Evolutionary conservation across 2,888 invertebrate species (phyloP).

Genomic region (Apamea epomidion): DNA sequence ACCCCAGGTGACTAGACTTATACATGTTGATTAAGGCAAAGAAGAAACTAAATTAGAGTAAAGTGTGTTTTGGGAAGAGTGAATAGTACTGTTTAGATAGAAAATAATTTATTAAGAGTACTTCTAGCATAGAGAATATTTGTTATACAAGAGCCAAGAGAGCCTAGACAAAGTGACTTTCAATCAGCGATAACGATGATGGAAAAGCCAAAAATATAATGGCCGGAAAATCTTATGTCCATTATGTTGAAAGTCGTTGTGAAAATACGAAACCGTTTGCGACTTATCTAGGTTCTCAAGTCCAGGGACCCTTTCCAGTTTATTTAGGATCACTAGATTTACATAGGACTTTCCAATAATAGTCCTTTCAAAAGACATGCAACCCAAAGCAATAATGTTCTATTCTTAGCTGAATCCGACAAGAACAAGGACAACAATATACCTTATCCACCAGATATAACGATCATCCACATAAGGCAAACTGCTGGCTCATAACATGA

Average conservation of each 20-base stretch:
- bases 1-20: background rate
- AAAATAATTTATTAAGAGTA: background rate
- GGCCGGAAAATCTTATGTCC: background rate
- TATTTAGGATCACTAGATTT: constrained; percentile 14
- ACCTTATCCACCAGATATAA: constrained; percentile 51
- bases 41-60: background rate
- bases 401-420: constrained; percentile 19
- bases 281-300: background rate
- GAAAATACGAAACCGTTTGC: background rate
- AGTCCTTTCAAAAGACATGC: constrained; percentile 12
- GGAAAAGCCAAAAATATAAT: too few relatives aligned
- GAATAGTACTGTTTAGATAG: background rate
- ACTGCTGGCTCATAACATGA: constrained; percentile 73
- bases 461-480: constrained; percentile 55
- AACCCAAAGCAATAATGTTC: constrained; percentile 25
- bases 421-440: constrained; percentile 28
- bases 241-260: background rate
- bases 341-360: constrained; percentile 4
- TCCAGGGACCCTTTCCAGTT: background rate
- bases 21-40: background rate
- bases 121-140: background rate
- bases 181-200: background rate
- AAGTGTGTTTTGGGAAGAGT: background rate
- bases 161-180: background rate
- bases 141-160: background rate